Percentiles rank a stretch among this genome's conserved stretches.
These are phyloP conservation scores for Hestina assimilis DNA, from an alignment of 1,140 invertebrate genomes.

Conservation along the genomic window DNA sequence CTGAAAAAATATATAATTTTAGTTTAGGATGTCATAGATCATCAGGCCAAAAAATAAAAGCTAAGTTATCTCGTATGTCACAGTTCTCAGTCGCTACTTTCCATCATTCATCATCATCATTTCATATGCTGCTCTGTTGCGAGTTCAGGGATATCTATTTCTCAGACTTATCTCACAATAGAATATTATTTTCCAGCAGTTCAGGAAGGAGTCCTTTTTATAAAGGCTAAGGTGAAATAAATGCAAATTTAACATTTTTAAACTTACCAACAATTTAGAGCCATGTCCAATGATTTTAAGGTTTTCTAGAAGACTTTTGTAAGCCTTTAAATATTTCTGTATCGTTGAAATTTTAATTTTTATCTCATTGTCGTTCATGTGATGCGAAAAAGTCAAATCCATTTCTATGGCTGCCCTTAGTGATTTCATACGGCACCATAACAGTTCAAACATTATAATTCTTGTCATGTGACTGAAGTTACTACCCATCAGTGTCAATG, in stretches of 20 bases:
- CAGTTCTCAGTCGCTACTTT: too few species aligned
- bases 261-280: constrained; percentile 13
- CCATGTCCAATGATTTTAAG: constrained; percentile 1
- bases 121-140: too few species aligned
- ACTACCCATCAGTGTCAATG: not conserved
- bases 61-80: too few species aligned
- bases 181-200: too few species aligned
- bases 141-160: too few species aligned
- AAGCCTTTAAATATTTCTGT: constrained; percentile 1
- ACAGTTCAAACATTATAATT: constrained; percentile 15
- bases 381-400: not conserved
- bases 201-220: too few species aligned
- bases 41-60: too few species aligned
- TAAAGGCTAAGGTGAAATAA: not conserved
- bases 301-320: constrained; percentile 4
- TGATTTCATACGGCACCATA: constrained; percentile 12
- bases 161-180: too few species aligned
- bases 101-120: too few species aligned
- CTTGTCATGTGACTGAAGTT: constrained; percentile 6
- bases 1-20: too few species aligned
- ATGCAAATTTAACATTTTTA: not conserved
- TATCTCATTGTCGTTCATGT: not conserved
- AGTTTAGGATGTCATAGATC: too few species aligned
- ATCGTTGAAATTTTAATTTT: not conserved
- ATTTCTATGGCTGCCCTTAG: not conserved